phyloP scores from a whole-genome alignment of 2,113 vertebrate genomes.

The Barbus barbus region DNA sequence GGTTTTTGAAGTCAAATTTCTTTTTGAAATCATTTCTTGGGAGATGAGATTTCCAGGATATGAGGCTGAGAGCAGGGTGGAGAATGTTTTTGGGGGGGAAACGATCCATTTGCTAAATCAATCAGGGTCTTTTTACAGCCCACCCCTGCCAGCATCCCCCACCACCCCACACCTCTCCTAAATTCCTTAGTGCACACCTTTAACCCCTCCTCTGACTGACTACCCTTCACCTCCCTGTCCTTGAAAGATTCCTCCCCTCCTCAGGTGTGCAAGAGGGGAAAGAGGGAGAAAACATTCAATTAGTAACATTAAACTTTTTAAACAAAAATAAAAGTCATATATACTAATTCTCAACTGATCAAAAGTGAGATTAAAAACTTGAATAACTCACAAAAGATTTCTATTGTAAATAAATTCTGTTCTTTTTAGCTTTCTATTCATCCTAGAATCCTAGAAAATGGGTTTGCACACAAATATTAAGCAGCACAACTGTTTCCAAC shows the following conservation, averaged over 20 bases:
- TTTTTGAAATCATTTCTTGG: constrained; percentile 45
- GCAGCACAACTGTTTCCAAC: too few relatives aligned
- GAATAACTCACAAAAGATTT: neutral
- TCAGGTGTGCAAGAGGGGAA: constrained; percentile 56
- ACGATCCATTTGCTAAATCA: constrained; percentile 81
- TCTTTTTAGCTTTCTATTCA: too few relatives aligned
- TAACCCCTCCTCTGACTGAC: constrained; percentile 52
- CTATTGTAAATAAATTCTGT: too few relatives aligned
- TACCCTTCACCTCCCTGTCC: constrained; percentile 21
- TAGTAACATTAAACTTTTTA: neutral
- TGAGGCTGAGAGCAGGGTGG: constrained; percentile 56
- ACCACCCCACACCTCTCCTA: constrained; percentile 47
- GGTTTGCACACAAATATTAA: too few relatives aligned
- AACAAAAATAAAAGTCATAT: neutral
- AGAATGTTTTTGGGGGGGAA: constrained; percentile 42
- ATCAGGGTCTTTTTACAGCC: constrained; percentile 77
- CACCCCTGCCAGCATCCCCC: constrained; percentile 38
- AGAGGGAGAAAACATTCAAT: neutral
- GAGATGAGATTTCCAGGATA: constrained; percentile 72
- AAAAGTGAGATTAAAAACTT: neutral
- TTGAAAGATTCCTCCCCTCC: constrained; percentile 47
- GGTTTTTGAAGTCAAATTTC: too few relatives aligned
- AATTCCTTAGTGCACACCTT: constrained; percentile 69
- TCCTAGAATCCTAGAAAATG: too few relatives aligned
- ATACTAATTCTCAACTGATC: neutral